Evolutionary conservation across 2,797 vertebrate species (phyloP).

Genomic region (Pristis pectinata): DNA sequence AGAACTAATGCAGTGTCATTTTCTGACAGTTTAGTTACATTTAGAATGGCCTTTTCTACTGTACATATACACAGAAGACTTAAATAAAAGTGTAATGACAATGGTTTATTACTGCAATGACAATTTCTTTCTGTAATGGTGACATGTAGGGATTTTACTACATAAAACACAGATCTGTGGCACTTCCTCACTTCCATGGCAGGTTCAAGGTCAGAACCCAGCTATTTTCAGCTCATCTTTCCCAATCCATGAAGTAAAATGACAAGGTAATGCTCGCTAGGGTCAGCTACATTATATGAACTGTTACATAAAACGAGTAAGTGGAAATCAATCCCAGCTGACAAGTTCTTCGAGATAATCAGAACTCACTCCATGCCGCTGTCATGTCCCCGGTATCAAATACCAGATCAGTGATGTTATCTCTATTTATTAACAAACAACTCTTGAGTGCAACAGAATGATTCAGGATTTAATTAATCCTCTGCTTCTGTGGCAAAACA

Average conservation of each 20-base stretch:
- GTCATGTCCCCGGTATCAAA: constrained; percentile 64
- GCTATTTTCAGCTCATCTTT: constrained; percentile 87
- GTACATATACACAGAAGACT: background rate
- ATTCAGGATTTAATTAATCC: constrained; percentile 75
- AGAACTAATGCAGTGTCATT: background rate
- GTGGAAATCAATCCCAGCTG: constrained; percentile 87
- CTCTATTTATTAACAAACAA: constrained; percentile 76
- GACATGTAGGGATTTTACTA: constrained; percentile 44
- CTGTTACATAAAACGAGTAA: constrained; percentile 69
- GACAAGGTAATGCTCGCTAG: constrained; percentile 86
- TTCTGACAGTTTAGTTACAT: background rate
- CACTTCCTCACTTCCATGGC: constrained; percentile 59
- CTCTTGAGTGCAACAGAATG: constrained; percentile 75
- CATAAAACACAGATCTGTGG: constrained; percentile 51
- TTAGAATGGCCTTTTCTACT: background rate
- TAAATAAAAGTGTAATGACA: constrained; percentile 33
- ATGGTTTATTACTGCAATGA: constrained; percentile 36
- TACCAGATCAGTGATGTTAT: constrained; percentile 68
- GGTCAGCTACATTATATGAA: constrained; percentile 92
- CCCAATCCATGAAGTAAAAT: constrained; percentile 81
- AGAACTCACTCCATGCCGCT: constrained; percentile 73
- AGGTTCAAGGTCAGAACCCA: constrained; percentile 81
- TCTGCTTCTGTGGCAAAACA: constrained; percentile 79
- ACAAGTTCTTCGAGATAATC: constrained; percentile 94
- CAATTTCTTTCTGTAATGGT: constrained; percentile 36